Percentiles rank a stretch among this genome's conserved stretches.
Conservation (phyloP, 2,797 vertebrate species). For the Basileuterus tristriatus region DNA sequence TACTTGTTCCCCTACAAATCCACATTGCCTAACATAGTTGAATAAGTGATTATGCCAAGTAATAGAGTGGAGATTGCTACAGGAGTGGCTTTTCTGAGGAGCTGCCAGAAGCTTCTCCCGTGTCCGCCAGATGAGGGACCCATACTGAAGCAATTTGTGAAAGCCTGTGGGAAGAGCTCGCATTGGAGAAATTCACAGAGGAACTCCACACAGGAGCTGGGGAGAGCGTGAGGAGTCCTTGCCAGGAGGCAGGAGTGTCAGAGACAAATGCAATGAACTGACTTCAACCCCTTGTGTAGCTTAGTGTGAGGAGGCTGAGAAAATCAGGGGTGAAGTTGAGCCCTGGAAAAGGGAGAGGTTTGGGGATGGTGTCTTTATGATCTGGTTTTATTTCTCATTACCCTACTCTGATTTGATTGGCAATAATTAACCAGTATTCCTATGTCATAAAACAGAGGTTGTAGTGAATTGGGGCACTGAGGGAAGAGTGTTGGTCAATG, state of each 20-base stretch:
- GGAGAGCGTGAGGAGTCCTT: neutral
- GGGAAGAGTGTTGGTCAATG: neutral
- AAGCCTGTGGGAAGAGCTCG: neutral
- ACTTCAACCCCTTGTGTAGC: accelerated
- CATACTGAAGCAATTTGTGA: neutral
- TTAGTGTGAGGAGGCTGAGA: neutral
- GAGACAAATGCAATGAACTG: neutral
- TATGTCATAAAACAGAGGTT: neutral
- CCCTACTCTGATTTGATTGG: neutral
- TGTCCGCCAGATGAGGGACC: neutral
- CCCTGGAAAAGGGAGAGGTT: neutral
- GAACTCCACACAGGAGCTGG: neutral
- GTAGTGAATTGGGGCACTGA: neutral
- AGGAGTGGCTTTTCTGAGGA: neutral
- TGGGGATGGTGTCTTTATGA: accelerated
- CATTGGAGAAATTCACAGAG: accelerated
- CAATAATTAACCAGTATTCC: neutral
- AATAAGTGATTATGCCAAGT: neutral
- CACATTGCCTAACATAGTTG: accelerated
- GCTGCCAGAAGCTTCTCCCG: neutral
- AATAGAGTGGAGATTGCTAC: no score
- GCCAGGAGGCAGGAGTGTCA: accelerated
- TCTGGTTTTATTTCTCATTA: neutral
- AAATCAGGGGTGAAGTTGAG: neutral
- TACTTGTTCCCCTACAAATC: neutral